These are phyloP conservation scores for Artibeus lituratus DNA, from an alignment of 2,797 vertebrate genomes.

Conservation along the genomic window DNA sequence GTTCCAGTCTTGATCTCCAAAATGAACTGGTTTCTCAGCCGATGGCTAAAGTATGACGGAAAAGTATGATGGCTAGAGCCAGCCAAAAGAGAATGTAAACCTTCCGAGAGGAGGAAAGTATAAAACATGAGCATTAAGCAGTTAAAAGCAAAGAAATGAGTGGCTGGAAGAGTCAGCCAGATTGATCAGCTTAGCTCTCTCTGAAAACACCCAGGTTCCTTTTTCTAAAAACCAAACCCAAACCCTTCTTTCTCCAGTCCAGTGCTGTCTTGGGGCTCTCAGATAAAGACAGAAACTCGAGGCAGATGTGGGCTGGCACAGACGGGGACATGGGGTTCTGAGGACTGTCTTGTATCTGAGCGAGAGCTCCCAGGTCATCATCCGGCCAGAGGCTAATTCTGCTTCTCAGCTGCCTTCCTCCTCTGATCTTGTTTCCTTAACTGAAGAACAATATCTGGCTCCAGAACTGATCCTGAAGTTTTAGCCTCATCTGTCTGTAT, in stretches of 20 bases:
- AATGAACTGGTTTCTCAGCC: background rate
- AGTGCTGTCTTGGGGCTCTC: background rate
- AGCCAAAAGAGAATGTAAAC: constrained; percentile 26
- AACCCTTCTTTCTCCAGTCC: background rate
- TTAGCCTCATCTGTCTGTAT: background rate
- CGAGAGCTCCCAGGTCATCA: background rate
- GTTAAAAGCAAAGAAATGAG: background rate
- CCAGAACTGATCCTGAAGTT: background rate
- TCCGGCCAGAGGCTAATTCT: background rate
- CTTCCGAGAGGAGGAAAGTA: constrained; percentile 21
- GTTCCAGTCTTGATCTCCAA: background rate
- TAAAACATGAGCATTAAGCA: constrained; percentile 1
- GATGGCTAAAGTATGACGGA: background rate
- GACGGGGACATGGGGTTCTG: background rate
- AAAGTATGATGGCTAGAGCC: background rate
- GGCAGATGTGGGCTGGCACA: background rate
- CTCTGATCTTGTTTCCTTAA: background rate
- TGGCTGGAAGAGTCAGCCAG: background rate
- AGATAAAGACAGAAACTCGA: background rate
- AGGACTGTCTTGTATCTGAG: background rate
- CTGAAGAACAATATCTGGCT: background rate
- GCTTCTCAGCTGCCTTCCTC: background rate
- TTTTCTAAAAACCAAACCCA: background rate
- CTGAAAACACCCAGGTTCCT: background rate
- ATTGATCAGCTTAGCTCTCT: background rate